Base-by-base conservation (phyloP, 2,113 vertebrate species). In the Lophius piscatorius region DNA sequence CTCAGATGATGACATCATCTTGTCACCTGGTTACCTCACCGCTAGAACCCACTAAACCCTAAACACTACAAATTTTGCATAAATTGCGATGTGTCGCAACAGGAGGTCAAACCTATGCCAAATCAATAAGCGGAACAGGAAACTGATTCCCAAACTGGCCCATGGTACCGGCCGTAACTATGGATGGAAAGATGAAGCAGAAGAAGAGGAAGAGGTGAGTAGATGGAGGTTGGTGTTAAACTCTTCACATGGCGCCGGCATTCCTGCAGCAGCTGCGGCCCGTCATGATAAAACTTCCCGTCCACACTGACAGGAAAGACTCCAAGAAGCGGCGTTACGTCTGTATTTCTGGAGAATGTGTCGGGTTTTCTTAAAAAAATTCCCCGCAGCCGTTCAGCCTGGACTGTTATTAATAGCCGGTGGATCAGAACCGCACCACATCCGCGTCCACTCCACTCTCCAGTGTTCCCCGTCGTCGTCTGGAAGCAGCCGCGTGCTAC, bases 401-500 rank as follows among this genome's bases (percentile, higher is more conserved):
- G 41, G 16, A 23, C 50, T 42, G 56, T 46, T 34, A 29, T 22
- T 16, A 10, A 47, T 54, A n/a, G 18, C 4, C 3, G 26, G 16
- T 23, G 1, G 1, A 56, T 70, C 55, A 45, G 16, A 38, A 9
- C 0, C 8, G 9, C 33, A 14, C 14, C 54, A 48, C 29, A 3
- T 11, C 24, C 29, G 2, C 39, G 58, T 23, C 7, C 0, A 48
- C 57, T 21, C 33, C 47, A 8, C 35, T 11, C 57, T 58, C 23
- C 12, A 24, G 35, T 49, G 56, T 64, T 66, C 64, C 55, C 29
- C 40, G 54, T 50, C 31, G 8, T 46, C 35, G 67, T 71, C 58
- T 61, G 18, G 70, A 66, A 55, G 60, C 40, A 22, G 74, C 66
- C 44, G 1, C 40, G 70, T 58, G 54, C 45, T 8, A 6, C 57